Evolutionary conservation across 2,888 invertebrate species (phyloP).

Genomic region (Parochlus steinenii): DNA sequence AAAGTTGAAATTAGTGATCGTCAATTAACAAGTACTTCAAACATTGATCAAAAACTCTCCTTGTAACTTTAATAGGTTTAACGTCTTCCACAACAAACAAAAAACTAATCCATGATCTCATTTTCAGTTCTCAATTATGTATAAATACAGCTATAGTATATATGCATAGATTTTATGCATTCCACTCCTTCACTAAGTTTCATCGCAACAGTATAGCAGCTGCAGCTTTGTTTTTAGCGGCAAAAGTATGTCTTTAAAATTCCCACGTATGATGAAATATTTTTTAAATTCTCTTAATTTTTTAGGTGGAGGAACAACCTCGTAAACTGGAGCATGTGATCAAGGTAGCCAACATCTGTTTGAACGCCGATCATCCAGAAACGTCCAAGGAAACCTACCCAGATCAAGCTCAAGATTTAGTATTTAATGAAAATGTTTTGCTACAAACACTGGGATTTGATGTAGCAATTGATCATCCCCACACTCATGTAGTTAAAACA

Average conservation of each 20-base stretch:
- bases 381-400: constrained; percentile 57
- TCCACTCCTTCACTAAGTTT: constrained; percentile 91
- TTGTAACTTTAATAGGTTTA: too few species aligned
- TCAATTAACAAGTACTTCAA: too few species aligned
- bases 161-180: constrained; percentile 98
- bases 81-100: too few species aligned
- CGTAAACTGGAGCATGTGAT: constrained; percentile 95
- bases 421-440: constrained; percentile 91
- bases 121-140: constrained; percentile 72
- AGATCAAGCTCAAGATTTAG: constrained; percentile 76
- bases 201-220: constrained; percentile 88
- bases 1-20: too few species aligned
- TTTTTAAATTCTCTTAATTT: constrained; percentile 6
- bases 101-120: neutral
- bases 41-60: too few species aligned
- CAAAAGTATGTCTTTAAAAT: constrained; percentile 44
- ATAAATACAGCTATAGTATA: constrained; percentile 98
- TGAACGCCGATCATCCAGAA: constrained; percentile 53
- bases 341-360: constrained; percentile 76
- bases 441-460: constrained; percentile 96
- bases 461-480: constrained; percentile 91
- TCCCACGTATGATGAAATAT: neutral
- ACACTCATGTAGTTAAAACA: constrained; percentile 83
- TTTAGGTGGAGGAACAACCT: constrained; percentile 87
- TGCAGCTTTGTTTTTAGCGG: constrained; percentile 89